phyloP scores from a whole-genome alignment of 2,797 vertebrate genomes.

The Aphelocoma californica region DNA sequence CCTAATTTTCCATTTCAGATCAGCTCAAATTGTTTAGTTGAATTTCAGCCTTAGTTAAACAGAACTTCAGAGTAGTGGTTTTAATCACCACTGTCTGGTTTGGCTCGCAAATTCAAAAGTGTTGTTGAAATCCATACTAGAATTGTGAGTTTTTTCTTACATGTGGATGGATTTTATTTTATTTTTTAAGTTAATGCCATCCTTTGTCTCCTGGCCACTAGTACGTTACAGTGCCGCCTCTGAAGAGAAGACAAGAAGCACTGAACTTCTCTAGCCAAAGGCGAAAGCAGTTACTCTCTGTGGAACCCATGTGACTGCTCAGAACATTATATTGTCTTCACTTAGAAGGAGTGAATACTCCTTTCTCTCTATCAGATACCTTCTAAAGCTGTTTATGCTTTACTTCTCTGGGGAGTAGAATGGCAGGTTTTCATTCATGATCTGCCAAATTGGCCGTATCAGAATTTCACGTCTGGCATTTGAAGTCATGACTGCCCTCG shows the following conservation, averaged over 20 bases:
- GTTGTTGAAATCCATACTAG: not conserved
- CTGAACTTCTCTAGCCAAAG: not conserved
- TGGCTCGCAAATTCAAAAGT: not conserved
- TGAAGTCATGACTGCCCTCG: not conserved
- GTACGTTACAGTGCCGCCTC: not conserved
- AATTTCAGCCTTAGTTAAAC: slow-evolving; percentile 12
- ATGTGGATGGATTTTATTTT: not conserved
- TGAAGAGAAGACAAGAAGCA: not conserved
- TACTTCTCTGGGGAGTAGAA: not conserved
- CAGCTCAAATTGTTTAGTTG: not conserved
- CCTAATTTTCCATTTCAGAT: slow-evolving; percentile 4
- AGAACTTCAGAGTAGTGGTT: not conserved
- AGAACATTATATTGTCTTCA: not conserved
- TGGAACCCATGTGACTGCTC: not conserved
- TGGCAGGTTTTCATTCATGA: slow-evolving; percentile 27
- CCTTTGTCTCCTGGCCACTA: not conserved
- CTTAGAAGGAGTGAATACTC: not conserved
- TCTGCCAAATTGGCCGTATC: not conserved
- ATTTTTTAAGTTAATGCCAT: not conserved
- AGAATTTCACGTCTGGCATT: slow-evolving; percentile 5
- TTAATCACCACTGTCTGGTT: not conserved
- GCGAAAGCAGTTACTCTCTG: not conserved
- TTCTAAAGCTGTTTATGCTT: not conserved
- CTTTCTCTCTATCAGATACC: not conserved
- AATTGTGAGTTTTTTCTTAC: not conserved